Base-by-base conservation (phyloP, 2,888 invertebrate genomes). In the Dastarcus helophoroides region DNA sequence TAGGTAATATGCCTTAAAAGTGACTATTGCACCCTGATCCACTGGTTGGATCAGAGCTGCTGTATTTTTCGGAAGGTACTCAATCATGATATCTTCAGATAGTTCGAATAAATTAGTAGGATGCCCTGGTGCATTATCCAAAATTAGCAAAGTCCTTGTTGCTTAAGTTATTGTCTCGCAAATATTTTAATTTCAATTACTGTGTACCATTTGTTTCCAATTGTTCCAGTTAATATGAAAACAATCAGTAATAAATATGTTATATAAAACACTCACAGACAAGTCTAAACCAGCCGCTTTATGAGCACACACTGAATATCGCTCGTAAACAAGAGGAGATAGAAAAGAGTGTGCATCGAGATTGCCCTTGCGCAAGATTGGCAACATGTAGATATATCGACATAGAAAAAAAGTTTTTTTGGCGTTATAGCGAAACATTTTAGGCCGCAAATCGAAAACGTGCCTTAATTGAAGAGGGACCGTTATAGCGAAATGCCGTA, bases 221-320 rank as follows among this genome's bases (percentile, higher is more conserved):
- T 31, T 39, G 37, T 42, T 42, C n/a, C n/a, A n/a, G n/a, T n/a
- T n/a, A n/a, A n/a, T n/a, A n/a, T n/a, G n/a, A n/a, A n/a, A n/a
- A n/a, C n/a, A 42, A 42, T 41, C 35, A 41, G 32, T 41, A 41
- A 31, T 40, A 41, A 41, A 40, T 33, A 40, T 40, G 40, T 40
- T n/a, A 41, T 25, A 42, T 42, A 41, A 40, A 41, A 41, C 40
- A 40, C 40, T 41, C 41, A 36, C 41, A 41, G 35, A 35, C 35
- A 35, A 35, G 22, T 36, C 41, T 39, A 29, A 41, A 28, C 35
- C 38, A 37, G 41, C 25, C 32, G 21, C 16, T 29, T 34, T 29
- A 34, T 34, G 33, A 33, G 30, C 27, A 32, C 32, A 32, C 28
- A 32, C 33, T 33, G 33, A 33, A 33, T 33, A 33, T 31, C 29